Evolutionary conservation across 2,888 invertebrate species (phyloP), one percentile per base, ranked within the genome.

Genomic region (Teinopalpus imperialis): DNA sequence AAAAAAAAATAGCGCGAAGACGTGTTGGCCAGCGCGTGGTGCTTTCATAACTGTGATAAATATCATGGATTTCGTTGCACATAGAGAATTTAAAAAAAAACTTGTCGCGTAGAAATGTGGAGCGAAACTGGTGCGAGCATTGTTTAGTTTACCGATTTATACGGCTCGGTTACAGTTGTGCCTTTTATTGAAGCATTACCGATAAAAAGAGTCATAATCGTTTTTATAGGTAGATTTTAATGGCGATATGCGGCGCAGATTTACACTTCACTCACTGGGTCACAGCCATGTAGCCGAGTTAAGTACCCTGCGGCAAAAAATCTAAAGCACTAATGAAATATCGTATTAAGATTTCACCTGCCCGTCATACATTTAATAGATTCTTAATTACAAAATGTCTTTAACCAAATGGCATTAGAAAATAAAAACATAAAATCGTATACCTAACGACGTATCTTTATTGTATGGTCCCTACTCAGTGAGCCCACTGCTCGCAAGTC

Each of bases 111-210:
- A 74, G 81, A 83, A 87, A 86, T 85, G 78, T 86, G 64, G 76
- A 85, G 72, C 77, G 77, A 81, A 82, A 88, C 88, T 88, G 88
- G 78, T 76, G 67, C 59, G 66, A 66, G 75, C 73, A 86, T 85
- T 89, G 88, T 89, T 89, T 88, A 81, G 86, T 85, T 87, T 78
- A 80, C 83, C 89, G 88, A 87, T 88, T 88, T 89, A 89, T 89
- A 89, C 86, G 85, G 80, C 77, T 87, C 80, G 85, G 87, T 87
- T 88, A 87, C 88, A 88, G 74, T 85, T 78, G 77, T 64, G 85
- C 74, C 80, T 83, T 86, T 87, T 86, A 87, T 86, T 85, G 81
- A 86, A 75, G 81, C 83, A 86, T 87, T 88, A 85, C 77, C 81
- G 86, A 88, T 88, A 88, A 87, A 83, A 81, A 74, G 72, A 74